Evolutionary conservation across 1,140 invertebrate species (phyloP).

Genomic region (Druon quercuslanigerum): DNA sequence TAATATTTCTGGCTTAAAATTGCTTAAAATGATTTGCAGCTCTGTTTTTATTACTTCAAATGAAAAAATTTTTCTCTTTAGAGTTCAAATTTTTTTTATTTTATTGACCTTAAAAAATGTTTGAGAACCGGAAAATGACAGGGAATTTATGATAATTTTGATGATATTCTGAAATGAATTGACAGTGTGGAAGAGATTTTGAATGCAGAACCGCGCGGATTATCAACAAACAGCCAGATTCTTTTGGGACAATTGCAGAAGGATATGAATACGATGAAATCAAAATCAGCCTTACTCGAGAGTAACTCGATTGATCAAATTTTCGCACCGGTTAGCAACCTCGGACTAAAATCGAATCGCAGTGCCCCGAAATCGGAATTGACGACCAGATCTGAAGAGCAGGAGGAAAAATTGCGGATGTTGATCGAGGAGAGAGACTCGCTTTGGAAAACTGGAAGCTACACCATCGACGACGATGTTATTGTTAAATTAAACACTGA

Average conservation of each 20-base stretch:
- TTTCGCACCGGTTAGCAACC: slow-evolving; percentile 43
- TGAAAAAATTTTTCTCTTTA: no score
- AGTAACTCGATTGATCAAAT: slow-evolving; percentile 46
- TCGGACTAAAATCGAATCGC: slow-evolving; percentile 48
- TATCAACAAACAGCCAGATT: slow-evolving; percentile 64
- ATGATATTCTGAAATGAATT: neutral
- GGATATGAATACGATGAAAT: slow-evolving; percentile 63
- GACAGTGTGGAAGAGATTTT: slow-evolving; percentile 68
- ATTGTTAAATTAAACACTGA: slow-evolving; percentile 66
- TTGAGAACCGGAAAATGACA: no score
- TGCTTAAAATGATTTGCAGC: no score
- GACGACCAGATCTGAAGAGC: slow-evolving; percentile 48
- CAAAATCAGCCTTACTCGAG: slow-evolving; percentile 53
- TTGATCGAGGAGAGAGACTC: slow-evolving; percentile 64
- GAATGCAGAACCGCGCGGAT: slow-evolving; percentile 59
- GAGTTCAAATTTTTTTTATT: no score
- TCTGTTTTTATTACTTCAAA: no score
- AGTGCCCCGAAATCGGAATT: slow-evolving; percentile 39
- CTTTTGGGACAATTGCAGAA: slow-evolving; percentile 63
- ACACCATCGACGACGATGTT: slow-evolving; percentile 69
- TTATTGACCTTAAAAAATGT: no score
- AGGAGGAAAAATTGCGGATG: slow-evolving; percentile 57
- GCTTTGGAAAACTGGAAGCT: slow-evolving; percentile 67
- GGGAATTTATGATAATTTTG: no score
- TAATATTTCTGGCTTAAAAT: no score